A percentile compares a stretch with the other conserved stretches of the same genome.
Evolutionary conservation across 64 coral and sea anemone species (phyloP).

Genomic region (Exaiptasia diaphana): DNA sequence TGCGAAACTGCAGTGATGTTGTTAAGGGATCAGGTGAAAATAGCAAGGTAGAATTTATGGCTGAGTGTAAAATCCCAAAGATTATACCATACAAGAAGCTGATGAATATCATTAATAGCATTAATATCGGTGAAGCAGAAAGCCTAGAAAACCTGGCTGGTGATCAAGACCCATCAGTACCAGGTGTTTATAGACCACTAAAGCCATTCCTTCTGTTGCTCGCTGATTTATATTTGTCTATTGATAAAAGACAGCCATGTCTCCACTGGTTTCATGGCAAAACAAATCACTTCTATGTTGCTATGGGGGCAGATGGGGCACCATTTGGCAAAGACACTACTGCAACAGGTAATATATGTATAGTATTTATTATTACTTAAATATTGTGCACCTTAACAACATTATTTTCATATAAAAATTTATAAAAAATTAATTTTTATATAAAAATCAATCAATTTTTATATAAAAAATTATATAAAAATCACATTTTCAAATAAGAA

Average conservation of each 20-base stretch:
- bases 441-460: too few species aligned
- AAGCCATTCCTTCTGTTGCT: conserved; percentile 67
- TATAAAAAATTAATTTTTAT: too few species aligned
- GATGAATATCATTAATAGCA: conserved; percentile 27
- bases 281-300: background rate
- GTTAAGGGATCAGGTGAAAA: background rate
- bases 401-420: too few species aligned
- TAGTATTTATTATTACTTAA: too few species aligned
- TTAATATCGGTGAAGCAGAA: conserved; percentile 35
- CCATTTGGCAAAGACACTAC: background rate
- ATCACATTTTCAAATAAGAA: too few species aligned
- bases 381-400: too few species aligned
- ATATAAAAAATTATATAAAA: too few species aligned
- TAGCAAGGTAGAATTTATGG: conserved; percentile 20
- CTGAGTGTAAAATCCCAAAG: conserved; percentile 20
- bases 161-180: background rate
- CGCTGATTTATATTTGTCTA: conserved; percentile 43
- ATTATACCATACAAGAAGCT: conserved; percentile 44
- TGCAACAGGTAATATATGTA: background rate
- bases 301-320: background rate
- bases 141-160: conserved; percentile 9
- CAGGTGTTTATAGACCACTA: conserved; percentile 59
- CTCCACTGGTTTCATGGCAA: conserved; percentile 47
- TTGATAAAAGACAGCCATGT: conserved; percentile 35
- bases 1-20: conserved; percentile 25